phyloP scores from a whole-genome alignment of 2,797 vertebrate genomes.

The Channa striata region DNA sequence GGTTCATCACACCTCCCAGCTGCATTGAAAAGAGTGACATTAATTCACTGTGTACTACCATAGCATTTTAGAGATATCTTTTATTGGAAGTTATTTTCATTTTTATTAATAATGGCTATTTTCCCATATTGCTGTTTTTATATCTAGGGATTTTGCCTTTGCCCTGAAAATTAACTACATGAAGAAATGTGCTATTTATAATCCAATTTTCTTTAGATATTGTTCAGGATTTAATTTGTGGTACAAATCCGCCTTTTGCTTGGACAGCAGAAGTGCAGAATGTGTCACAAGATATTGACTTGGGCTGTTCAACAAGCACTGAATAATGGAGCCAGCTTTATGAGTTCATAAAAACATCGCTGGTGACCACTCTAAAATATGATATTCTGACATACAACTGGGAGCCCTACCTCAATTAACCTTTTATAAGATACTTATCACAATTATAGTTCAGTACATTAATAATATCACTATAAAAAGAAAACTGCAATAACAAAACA shows the following conservation, averaged over 20 bases:
- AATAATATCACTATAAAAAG: not conserved
- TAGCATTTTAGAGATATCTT: slow-evolving; percentile 36
- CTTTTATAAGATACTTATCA: not conserved
- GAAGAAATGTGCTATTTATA: not conserved
- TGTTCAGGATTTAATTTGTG: slow-evolving; percentile 28
- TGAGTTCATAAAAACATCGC: not conserved
- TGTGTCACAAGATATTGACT: slow-evolving; percentile 50
- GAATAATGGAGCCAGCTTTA: not conserved
- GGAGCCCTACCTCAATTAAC: not conserved
- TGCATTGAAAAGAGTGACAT: slow-evolving; percentile 66
- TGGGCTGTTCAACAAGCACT: slow-evolving; percentile 21
- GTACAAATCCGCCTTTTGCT: slow-evolving; percentile 25
- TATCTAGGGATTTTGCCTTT: not conserved
- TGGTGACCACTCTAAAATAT: not conserved
- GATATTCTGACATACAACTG: too few relatives aligned
- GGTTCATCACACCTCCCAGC: slow-evolving; percentile 66
- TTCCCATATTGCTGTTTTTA: not conserved
- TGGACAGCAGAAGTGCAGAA: slow-evolving; percentile 20
- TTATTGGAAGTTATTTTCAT: slow-evolving; percentile 24
- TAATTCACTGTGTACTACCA: slow-evolving; percentile 57
- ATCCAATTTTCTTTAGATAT: not conserved
- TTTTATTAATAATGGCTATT: slow-evolving; percentile 26
- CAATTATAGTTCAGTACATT: not conserved
- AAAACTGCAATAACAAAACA: not conserved
- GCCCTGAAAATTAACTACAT: not conserved